A percentile compares a stretch with the other conserved stretches of the same genome.
Conservation (phyloP, 2,113 vertebrate genomes). For the Bufo bufo region DNA sequence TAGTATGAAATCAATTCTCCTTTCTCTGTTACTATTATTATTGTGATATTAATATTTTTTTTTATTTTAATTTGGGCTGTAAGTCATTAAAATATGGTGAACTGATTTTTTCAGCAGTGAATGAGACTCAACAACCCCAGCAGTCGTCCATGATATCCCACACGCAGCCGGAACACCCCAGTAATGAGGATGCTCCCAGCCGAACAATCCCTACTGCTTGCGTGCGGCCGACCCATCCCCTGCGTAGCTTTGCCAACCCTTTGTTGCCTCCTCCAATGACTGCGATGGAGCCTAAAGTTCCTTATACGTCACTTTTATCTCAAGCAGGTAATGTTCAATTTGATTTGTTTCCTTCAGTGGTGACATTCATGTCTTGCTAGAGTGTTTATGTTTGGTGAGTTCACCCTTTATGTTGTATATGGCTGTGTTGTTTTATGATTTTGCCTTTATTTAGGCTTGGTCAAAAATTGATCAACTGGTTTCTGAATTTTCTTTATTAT, state of each 20-base stretch:
- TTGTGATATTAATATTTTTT: not conserved
- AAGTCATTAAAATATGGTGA: not conserved
- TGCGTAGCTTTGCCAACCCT: constrained; percentile 91
- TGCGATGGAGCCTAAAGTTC: constrained; percentile 88
- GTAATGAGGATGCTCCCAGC: constrained; percentile 73
- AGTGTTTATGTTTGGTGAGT: not conserved
- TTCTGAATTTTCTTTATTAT: too few species aligned
- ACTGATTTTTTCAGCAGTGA: constrained; percentile 66
- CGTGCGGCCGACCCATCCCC: constrained; percentile 87
- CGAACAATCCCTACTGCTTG: constrained; percentile 91
- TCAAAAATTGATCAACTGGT: too few species aligned
- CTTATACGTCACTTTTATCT: constrained; percentile 81
- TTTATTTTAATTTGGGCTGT: not conserved
- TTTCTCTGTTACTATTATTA: not conserved
- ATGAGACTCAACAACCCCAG: constrained; percentile 69
- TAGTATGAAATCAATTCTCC: too few species aligned
- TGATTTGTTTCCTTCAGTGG: not conserved
- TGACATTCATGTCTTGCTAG: not conserved
- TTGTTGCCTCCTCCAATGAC: constrained; percentile 89
- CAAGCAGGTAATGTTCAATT: constrained; percentile 72
- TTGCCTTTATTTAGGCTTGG: too few species aligned
- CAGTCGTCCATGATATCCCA: constrained; percentile 75
- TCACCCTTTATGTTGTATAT: too few species aligned
- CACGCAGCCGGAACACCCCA: constrained; percentile 74
- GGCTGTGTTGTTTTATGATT: too few species aligned